Percentiles rank a stretch among this genome's conserved stretches.
These are phyloP conservation scores for Mactra quadrangularis DNA, from an alignment of 1,140 invertebrate species.

Conservation along the genomic window DNA sequence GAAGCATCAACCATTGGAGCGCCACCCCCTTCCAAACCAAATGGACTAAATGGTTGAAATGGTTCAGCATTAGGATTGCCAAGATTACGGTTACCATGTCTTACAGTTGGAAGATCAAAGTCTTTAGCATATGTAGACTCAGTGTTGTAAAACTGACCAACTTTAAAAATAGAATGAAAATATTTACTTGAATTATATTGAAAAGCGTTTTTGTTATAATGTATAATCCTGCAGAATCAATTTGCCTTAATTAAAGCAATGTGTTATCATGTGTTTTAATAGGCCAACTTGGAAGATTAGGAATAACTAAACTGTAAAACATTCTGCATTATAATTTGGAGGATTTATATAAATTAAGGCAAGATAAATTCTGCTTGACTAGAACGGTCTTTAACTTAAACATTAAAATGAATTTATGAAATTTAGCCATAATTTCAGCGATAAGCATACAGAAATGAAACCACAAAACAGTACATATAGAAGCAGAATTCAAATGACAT, in stretches of 20 bases:
- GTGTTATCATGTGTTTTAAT: neutral
- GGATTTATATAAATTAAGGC: no score
- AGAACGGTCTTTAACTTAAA: no score
- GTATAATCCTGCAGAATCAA: neutral
- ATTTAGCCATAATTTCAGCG: no score
- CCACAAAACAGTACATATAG: no score
- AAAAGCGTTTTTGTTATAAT: neutral
- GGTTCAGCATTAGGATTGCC: conserved; percentile 42
- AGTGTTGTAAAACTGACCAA: conserved; percentile 41
- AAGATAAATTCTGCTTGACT: no score
- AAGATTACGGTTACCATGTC: neutral
- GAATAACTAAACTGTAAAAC: no score
- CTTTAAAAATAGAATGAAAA: conserved; percentile 19
- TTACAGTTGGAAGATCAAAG: conserved; percentile 15
- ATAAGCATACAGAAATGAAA: no score
- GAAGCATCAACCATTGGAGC: conserved; percentile 26
- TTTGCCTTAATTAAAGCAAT: neutral
- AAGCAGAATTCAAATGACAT: no score
- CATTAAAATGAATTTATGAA: no score
- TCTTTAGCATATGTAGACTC: conserved; percentile 33
- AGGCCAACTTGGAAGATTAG: neutral
- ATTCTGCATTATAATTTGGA: no score
- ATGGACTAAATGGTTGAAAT: conserved; percentile 39
- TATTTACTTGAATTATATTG: neutral
- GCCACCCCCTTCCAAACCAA: conserved; percentile 45